These are phyloP conservation scores for Ceratothoa steindachneri DNA, from an alignment of 2,888 invertebrate species.

Conservation along the genomic window DNA sequence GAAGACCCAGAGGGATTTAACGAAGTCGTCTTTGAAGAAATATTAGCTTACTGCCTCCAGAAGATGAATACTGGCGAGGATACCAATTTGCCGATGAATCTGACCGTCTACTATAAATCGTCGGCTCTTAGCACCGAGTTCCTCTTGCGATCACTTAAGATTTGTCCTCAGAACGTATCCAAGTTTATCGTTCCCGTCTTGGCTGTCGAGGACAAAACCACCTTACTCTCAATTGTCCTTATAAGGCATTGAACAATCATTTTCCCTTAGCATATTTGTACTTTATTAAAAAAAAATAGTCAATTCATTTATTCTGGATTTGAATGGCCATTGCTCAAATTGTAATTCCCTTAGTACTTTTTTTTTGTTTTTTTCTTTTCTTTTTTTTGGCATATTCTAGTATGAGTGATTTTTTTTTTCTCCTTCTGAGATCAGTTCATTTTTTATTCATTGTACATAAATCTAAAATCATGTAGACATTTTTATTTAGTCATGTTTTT, in stretches of 20 bases:
- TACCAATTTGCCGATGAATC: slow-evolving; percentile 15
- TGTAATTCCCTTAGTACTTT: not conserved
- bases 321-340: not conserved
- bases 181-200: slow-evolving; percentile 31
- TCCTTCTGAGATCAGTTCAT: too few relatives aligned
- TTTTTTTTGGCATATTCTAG: too few relatives aligned
- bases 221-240: slow-evolving; percentile 22
- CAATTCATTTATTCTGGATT: too few relatives aligned
- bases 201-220: slow-evolving; percentile 27
- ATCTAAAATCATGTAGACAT: too few relatives aligned
- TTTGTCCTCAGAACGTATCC: not conserved
- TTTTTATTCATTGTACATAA: too few relatives aligned
- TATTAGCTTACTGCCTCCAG: slow-evolving; percentile 11
- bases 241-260: slow-evolving; percentile 18
- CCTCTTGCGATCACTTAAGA: not conserved
- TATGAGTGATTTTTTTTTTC: too few relatives aligned
- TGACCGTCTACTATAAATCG: slow-evolving; percentile 23
- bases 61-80: slow-evolving; percentile 28
- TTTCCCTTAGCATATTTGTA: not conserved
- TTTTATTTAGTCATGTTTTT: too few relatives aligned
- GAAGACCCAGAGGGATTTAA: slow-evolving; percentile 23
- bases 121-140: not conserved
- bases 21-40: slow-evolving; percentile 22
- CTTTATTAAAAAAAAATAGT: not conserved
- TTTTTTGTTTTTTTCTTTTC: too few relatives aligned